Conservation (phyloP, 1,140 invertebrate genomes). For the Mercenaria mercenaria region DNA sequence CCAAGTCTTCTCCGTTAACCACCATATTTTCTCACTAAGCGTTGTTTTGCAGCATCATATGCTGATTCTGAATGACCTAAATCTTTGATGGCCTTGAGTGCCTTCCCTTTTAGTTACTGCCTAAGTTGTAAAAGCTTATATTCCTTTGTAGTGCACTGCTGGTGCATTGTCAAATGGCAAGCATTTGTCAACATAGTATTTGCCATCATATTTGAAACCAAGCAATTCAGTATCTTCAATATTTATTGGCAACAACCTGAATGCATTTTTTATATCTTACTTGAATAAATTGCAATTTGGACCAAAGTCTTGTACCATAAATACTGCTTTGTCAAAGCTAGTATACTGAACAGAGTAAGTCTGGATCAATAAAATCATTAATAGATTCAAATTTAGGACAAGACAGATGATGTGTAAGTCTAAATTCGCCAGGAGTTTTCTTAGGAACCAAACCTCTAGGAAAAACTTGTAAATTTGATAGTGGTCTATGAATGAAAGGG, state of each 20-base stretch:
- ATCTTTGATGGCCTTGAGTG: neutral
- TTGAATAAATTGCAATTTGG: conserved; percentile 14
- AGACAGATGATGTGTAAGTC: conserved; percentile 60
- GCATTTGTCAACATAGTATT: conserved; percentile 31
- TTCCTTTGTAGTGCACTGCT: neutral
- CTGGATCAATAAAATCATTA: conserved; percentile 67
- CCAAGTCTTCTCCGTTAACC: neutral
- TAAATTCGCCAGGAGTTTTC: conserved; percentile 12
- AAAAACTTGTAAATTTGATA: conserved; percentile 11
- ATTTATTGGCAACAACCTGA: conserved; percentile 42
- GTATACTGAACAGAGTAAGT: conserved; percentile 60
- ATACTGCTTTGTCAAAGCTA: conserved; percentile 64
- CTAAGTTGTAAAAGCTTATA: conserved; percentile 2
- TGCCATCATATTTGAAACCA: conserved; percentile 8
- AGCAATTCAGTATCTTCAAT: conserved; percentile 19
- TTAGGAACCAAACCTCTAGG: conserved; percentile 40
- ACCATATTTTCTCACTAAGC: neutral
- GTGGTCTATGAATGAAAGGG: neutral
- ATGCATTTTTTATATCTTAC: conserved; percentile 62
- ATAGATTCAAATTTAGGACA: conserved; percentile 38
- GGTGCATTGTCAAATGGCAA: conserved; percentile 37
- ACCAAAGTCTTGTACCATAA: conserved; percentile 62
- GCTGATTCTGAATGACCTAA: conserved; percentile 20
- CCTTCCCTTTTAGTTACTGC: neutral
- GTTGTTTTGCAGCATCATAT: conserved; percentile 43